Evolutionary conservation across 2,888 invertebrate genomes (phyloP), one percentile per base, ranked within the genome.

Genomic region (Dicycla oo): DNA sequence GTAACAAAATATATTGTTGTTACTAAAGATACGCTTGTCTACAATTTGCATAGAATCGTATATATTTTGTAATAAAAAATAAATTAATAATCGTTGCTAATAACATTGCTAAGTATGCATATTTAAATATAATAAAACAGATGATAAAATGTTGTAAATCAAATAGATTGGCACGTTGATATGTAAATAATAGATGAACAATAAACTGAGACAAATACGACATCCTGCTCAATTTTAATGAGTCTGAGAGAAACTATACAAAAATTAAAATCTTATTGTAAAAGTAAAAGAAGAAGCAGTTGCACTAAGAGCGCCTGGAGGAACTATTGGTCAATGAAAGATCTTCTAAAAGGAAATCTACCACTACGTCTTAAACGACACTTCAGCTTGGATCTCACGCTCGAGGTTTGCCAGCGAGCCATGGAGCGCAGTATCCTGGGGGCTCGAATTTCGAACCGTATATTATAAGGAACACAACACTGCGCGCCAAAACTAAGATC

Each of bases 41-140:
- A 18, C 0, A 23, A 84, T 83, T 84, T 78, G 64, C 81, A 80
- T 83, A 70, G 40, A 61, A 70, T 54, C 20, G 13, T 34, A 72
- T 63, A 72, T 66, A 57, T 71, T 72, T 65, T 62, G 5, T 8
- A 53, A 63, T 58, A 65, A 69, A 73, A 73, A 60, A 45, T 65
- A 40, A 54, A 81, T 70, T 61, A 61, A 53, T 69, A 69, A 64
- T 47, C 49, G 23, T 13, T 15, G n/a, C 61, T 79, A 81, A 80
- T 80, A 80, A 66, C 57, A 72, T 71, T 72, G 67, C 43, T 54
- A 69, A 70, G 60, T 51, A 58, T 71, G 61, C 34, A 57, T 81
- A 34, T 70, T 74, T 61, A 51, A 60, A 73, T 57, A 23, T 62
- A 67, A 63, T 69, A 64, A 69, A 72, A 53, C 56, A 62, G 65